A percentile compares a stretch with the other conserved stretches of the same genome.
Evolutionary conservation across 2,888 invertebrate genomes (phyloP).

Genomic region (Orchesella flavescens): DNA sequence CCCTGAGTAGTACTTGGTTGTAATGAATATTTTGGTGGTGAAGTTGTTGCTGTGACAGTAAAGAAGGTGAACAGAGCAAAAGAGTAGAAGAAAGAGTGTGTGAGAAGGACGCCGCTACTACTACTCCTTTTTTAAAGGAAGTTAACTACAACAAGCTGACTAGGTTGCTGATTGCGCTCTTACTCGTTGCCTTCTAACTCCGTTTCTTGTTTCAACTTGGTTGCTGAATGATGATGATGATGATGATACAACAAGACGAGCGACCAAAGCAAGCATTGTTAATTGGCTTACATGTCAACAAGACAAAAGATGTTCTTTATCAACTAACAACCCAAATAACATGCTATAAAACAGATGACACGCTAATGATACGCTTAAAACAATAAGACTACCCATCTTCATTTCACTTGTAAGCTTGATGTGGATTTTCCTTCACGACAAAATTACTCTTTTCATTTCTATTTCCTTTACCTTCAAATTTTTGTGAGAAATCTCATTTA

Average conservation of each 20-base stretch:
- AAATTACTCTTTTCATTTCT: conserved; percentile 16
- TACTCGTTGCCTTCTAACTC: conserved; percentile 1
- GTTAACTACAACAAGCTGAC: neutral
- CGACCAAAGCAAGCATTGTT: conserved; percentile 65
- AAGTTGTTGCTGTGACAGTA: neutral
- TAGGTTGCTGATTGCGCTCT: neutral
- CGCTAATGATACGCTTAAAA: conserved; percentile 71
- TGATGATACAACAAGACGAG: conserved; percentile 54
- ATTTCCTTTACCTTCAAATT: conserved; percentile 9
- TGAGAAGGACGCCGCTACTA: neutral
- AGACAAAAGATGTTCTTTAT: conserved; percentile 68
- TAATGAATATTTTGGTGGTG: no score
- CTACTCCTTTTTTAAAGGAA: conserved; percentile 6
- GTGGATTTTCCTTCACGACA: conserved; percentile 2
- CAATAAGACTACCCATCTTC: conserved; percentile 66
- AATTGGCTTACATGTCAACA: conserved; percentile 71
- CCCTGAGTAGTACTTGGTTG: neutral
- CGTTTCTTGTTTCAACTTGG: neutral
- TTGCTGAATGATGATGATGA: conserved; percentile 18
- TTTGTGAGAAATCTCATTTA: no score
- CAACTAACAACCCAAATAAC: conserved; percentile 67
- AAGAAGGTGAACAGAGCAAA: neutral
- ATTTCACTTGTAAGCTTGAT: conserved; percentile 48
- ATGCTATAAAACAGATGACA: conserved; percentile 71
- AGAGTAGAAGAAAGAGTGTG: neutral